Evolutionary conservation across 1,140 invertebrate species (phyloP).

Genomic region (Drosophila pseudoobscura): DNA sequence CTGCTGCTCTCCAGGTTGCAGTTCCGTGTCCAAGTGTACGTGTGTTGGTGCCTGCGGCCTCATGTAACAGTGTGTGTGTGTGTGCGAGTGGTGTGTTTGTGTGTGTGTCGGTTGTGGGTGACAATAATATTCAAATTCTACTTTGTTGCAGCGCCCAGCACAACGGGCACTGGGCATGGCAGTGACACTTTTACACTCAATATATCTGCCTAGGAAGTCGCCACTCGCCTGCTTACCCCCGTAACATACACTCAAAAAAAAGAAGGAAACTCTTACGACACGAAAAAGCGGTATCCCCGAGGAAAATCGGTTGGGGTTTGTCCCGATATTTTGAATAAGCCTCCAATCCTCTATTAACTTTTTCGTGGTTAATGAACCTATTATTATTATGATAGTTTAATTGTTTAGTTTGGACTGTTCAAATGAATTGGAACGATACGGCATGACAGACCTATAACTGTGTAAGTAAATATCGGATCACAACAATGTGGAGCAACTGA

Average conservation of each 20-base stretch:
- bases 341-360: too few relatives aligned
- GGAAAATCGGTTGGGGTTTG: too few relatives aligned
- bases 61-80: slow-evolving; percentile 27
- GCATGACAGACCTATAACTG: too few relatives aligned
- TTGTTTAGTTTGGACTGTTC: too few relatives aligned
- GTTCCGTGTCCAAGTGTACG: slow-evolving; percentile 37
- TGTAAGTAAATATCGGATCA: too few relatives aligned
- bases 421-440: too few relatives aligned
- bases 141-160: slow-evolving; percentile 39
- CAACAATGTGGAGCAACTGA: too few relatives aligned
- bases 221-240: slow-evolving; percentile 37
- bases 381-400: too few relatives aligned
- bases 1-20: slow-evolving; percentile 37
- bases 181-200: slow-evolving; percentile 66
- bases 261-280: background rate
- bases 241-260: slow-evolving; percentile 11
- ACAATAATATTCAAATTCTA: slow-evolving; percentile 81
- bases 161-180: slow-evolving; percentile 57
- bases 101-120: slow-evolving; percentile 42
- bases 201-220: slow-evolving; percentile 65
- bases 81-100: slow-evolving; percentile 31
- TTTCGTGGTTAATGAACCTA: too few relatives aligned
- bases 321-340: background rate
- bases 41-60: slow-evolving; percentile 37
- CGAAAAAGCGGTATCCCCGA: too few relatives aligned